Percentiles rank a stretch among this genome's conserved stretches.
phyloP scores from a whole-genome alignment of 2,113 vertebrate genomes.

The Pygoscelis adeliae region DNA sequence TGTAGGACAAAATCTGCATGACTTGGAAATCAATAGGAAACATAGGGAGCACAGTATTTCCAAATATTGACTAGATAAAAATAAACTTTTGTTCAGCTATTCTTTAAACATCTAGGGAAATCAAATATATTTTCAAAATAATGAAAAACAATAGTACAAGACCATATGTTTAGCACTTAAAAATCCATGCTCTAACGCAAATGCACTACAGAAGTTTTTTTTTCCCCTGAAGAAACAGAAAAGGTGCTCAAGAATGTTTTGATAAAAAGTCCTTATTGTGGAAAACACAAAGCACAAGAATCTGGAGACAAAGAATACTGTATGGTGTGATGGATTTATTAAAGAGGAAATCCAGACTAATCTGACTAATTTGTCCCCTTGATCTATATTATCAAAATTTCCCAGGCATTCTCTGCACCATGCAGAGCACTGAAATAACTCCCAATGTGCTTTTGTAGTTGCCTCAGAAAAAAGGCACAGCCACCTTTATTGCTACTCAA shows the following conservation, averaged over 20 bases:
- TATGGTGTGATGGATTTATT: not conserved
- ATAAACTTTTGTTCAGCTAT: not conserved
- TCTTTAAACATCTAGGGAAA: not conserved
- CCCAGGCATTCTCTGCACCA: not conserved
- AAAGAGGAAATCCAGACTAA: not conserved
- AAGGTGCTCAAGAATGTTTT: not conserved
- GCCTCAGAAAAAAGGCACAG: not conserved
- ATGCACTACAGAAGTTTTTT: not conserved
- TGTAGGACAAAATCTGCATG: not conserved
- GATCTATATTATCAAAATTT: conserved; percentile 15
- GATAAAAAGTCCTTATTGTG: not conserved
- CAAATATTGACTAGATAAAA: not conserved
- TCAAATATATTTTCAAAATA: not conserved
- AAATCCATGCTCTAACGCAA: not conserved
- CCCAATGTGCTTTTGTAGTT: not conserved
- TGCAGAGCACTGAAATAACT: not conserved
- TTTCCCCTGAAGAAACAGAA: not conserved
- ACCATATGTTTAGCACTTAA: not conserved
- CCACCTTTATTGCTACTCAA: conserved; percentile 27
- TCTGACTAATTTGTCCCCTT: not conserved
- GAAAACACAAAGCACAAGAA: not conserved
- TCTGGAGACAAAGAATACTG: not conserved
- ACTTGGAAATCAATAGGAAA: not conserved
- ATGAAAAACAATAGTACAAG: not conserved
- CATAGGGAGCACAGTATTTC: not conserved